These are phyloP conservation scores for Melanotaenia boesemani DNA, from an alignment of 2,797 vertebrate genomes.

Conservation along the genomic window DNA sequence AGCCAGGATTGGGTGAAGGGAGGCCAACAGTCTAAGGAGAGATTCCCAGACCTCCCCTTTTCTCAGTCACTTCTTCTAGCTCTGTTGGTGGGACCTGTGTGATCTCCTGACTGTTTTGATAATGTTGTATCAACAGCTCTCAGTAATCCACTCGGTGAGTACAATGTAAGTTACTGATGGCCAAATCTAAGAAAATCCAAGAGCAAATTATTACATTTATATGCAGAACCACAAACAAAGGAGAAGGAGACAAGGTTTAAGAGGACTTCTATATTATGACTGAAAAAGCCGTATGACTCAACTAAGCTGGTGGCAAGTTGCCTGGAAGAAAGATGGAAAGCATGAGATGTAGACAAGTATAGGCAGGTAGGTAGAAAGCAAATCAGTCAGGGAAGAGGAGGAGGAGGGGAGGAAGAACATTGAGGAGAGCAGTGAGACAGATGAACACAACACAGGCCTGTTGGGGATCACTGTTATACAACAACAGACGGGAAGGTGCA, in stretches of 20 bases:
- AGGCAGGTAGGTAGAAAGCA: constrained; percentile 53
- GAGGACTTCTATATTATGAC: constrained; percentile 24
- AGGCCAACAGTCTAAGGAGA: background rate
- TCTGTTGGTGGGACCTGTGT: background rate
- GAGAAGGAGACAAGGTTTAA: constrained; percentile 28
- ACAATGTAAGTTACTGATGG: background rate
- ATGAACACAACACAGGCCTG: constrained; percentile 55
- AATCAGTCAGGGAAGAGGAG: constrained; percentile 28
- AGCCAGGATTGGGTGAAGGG: too few relatives aligned
- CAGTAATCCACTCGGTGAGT: background rate
- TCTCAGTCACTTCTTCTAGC: too few relatives aligned
- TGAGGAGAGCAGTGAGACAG: constrained; percentile 43
- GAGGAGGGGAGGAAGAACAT: constrained; percentile 21
- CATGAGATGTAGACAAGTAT: constrained; percentile 55
- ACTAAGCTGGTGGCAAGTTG: constrained; percentile 43
- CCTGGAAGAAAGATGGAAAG: constrained; percentile 33
- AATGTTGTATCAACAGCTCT: background rate
- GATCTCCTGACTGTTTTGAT: background rate
- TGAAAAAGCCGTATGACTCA: constrained; percentile 61
- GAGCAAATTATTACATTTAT: background rate
- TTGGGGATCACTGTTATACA: constrained; percentile 55
- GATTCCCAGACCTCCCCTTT: too few relatives aligned
- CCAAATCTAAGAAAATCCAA: background rate
- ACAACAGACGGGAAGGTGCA: constrained; percentile 63
- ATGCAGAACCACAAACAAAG: background rate